Evolutionary conservation across 2,113 vertebrate species (phyloP).

Genomic region (Percopsis transmontana): DNA sequence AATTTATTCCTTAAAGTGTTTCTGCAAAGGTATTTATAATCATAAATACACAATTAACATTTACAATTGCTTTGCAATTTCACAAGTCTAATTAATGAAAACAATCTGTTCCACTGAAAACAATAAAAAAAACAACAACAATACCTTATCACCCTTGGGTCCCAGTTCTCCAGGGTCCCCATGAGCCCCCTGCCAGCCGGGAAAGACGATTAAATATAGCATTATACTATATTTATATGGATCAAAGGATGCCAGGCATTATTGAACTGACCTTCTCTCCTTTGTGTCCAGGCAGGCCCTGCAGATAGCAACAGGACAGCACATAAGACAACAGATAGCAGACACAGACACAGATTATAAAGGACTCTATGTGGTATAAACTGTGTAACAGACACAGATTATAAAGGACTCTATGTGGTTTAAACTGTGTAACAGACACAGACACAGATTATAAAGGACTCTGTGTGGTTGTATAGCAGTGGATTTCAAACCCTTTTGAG

Average conservation of each 20-base stretch:
- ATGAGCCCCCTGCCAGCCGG: slow-evolving; percentile 45
- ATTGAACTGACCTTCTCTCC: slow-evolving; percentile 61
- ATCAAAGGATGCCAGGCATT: too few relatives aligned
- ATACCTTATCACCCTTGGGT: slow-evolving; percentile 70
- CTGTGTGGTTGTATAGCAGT: neutral
- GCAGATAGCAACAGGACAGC: slow-evolving; percentile 4
- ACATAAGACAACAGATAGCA: neutral
- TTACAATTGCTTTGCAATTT: too few relatives aligned
- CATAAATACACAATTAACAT: too few relatives aligned
- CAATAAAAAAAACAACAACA: slow-evolving; percentile 5
- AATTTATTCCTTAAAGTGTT: too few relatives aligned
- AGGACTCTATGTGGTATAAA: neutral
- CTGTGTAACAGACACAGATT: too few relatives aligned
- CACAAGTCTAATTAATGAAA: too few relatives aligned
- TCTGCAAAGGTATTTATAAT: too few relatives aligned
- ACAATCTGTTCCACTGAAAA: neutral
- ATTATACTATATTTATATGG: too few relatives aligned
- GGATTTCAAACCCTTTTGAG: too few relatives aligned
- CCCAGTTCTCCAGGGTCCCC: slow-evolving; percentile 59
- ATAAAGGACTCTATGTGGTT: too few relatives aligned
- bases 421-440: neutral
- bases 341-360: neutral
- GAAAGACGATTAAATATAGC: neutral
- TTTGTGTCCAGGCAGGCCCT: slow-evolving; percentile 71
- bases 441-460: neutral